Evolutionary conservation across 2,113 vertebrate species (phyloP), one percentile per base, ranked within the genome.

Genomic region (Xiphophorus maculatus): DNA sequence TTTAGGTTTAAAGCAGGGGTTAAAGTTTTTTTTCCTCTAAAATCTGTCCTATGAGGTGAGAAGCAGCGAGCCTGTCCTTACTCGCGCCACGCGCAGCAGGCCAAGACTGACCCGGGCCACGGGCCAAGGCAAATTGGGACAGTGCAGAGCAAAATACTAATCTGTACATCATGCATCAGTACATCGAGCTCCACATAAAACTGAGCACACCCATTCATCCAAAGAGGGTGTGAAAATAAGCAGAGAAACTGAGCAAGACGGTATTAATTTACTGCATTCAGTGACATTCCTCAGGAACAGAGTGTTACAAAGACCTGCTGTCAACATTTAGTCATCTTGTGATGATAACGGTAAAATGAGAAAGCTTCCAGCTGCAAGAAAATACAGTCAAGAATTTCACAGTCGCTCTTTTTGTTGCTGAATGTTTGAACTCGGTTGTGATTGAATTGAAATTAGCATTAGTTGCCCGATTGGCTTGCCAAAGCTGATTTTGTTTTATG

Each of bases 71-170:
- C 9, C 65, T 44, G 64, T 61, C 48, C 28, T 27, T 9, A 27
- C 72, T 84, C 37, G 15, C 73, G 44, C 22, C 22, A n/a, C 22
- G 9, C 7, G 10, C 30, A 54, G 75, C 58, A 63, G 22, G 2
- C 40, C 40, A 58, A 12, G 14, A 66, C 37, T 82, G 64, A 61
- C 64, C 66, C 72, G 66, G 81, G 79, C 73, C 25, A 0, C 9
- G 35, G 40, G 76, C 78, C 73, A 82, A 76, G 51, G 72, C 76
- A 74, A 82, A 86, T 37, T 54, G 60, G 69, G 72, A 63, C 69
- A 60, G 71, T 7, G 66, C 71, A 83, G 67, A 76, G 65, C n/a
- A 0, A 67, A 77, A 70, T 69, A 79, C 72, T 37, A 79, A 64
- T 65, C 27, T n/a, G 42, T 1, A 27, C 54, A 69, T 73, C 35